These are phyloP conservation scores for Ispidina lecontei DNA, from an alignment of 2,797 vertebrate genomes.

Conservation along the genomic window DNA sequence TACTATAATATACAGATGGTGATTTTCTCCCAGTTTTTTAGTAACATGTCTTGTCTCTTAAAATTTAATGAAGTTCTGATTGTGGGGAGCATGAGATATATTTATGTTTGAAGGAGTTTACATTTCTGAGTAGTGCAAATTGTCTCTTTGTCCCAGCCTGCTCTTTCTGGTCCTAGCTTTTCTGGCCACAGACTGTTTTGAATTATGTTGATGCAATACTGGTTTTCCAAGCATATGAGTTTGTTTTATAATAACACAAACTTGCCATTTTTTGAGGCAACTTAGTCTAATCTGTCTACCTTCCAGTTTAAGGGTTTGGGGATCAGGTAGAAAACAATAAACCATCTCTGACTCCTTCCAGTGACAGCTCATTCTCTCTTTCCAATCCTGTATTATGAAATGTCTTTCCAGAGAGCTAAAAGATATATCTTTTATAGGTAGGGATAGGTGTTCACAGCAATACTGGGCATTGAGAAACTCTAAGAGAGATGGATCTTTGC, in stretches of 20 bases:
- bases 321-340: slow-evolving; percentile 24
- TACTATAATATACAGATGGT: too few species aligned
- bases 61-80: too few species aligned
- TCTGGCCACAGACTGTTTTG: not conserved
- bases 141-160: not conserved
- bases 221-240: not conserved
- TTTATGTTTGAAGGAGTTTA: too few species aligned
- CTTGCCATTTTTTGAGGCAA: not conserved
- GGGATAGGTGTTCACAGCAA: slow-evolving; percentile 20
- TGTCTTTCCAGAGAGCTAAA: slow-evolving; percentile 6
- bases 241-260: not conserved
- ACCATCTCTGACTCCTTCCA: slow-evolving; percentile 22
- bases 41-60: too few species aligned
- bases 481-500: slow-evolving; percentile 40
- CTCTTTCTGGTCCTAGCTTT: not conserved
- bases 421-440: slow-evolving; percentile 35
- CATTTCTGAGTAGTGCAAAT: not conserved
- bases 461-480: not conserved
- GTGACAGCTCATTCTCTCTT: slow-evolving; percentile 50
- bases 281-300: not conserved
- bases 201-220: not conserved
- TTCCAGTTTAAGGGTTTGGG: not conserved
- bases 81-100: too few species aligned
- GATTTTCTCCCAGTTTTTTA: too few species aligned
- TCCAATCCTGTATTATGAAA: slow-evolving; percentile 17